These are phyloP conservation scores for Harpagoxenus sublaevis DNA, from an alignment of 2,888 invertebrate genomes.

Conservation along the genomic window DNA sequence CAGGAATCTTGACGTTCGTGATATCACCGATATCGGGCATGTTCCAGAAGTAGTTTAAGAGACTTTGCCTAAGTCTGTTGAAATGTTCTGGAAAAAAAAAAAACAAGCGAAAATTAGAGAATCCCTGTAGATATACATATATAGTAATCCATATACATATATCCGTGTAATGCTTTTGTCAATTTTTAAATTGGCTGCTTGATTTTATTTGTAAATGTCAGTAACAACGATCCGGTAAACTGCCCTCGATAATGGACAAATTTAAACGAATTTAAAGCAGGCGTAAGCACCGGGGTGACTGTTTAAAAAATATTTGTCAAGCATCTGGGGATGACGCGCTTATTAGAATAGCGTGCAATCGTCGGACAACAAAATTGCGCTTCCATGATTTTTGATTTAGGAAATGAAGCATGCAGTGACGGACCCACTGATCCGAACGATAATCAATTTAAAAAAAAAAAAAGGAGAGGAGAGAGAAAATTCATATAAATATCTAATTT, in stretches of 20 bases:
- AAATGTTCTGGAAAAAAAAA: conserved; percentile 77
- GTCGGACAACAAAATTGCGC: conserved; percentile 8
- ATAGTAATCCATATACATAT: background rate
- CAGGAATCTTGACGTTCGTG: conserved; percentile 75
- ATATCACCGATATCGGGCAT: background rate
- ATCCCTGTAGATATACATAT: background rate
- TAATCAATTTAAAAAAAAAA: conserved; percentile 4
- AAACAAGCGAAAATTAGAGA: background rate
- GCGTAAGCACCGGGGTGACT: background rate
- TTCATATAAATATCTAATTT: background rate
- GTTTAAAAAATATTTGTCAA: conserved; percentile 49
- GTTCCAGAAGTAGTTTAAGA: conserved; percentile 55
- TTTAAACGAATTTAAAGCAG: conserved; percentile 35
- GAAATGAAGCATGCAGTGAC: conserved; percentile 38
- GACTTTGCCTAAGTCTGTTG: conserved; percentile 74
- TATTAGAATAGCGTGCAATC: conserved; percentile 27
- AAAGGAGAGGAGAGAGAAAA: background rate
- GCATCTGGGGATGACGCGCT: conserved; percentile 31
- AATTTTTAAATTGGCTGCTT: conserved; percentile 23
- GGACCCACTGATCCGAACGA: background rate
- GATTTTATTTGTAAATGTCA: conserved; percentile 42
- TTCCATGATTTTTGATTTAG: conserved; percentile 31
- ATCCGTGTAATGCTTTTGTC: background rate
- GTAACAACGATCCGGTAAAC: conserved; percentile 20
- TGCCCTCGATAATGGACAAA: conserved; percentile 38